Evolutionary conservation across 2,113 vertebrate genomes (phyloP).

Genomic region (Irena cyanogastra): DNA sequence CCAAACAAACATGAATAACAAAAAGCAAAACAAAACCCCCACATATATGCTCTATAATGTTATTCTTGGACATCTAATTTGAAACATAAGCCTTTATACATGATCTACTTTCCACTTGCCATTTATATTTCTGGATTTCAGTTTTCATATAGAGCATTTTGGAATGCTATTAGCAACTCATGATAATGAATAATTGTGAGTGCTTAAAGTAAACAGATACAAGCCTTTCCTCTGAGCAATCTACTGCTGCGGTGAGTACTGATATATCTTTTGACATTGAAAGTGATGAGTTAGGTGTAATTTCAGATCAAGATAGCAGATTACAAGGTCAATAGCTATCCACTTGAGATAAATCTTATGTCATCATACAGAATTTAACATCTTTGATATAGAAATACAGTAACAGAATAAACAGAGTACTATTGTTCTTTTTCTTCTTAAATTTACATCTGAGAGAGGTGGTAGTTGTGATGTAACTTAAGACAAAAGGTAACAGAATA

Average conservation of each 20-base stretch:
- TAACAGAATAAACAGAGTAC: neutral
- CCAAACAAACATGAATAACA: neutral
- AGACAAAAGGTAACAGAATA: neutral
- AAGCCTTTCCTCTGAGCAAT: neutral
- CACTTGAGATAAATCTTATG: neutral
- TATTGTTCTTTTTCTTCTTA: neutral
- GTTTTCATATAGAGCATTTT: neutral
- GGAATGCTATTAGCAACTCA: neutral
- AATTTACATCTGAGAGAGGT: neutral
- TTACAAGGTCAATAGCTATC: neutral
- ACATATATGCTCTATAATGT: neutral
- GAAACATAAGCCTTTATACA: neutral
- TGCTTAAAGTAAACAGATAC: neutral
- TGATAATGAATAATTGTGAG: neutral
- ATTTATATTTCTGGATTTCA: neutral
- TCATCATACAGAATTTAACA: neutral
- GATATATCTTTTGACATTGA: conserved; percentile 19
- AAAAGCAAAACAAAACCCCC: neutral
- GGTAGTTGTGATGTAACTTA: neutral
- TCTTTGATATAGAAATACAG: neutral
- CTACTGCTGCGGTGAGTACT: neutral
- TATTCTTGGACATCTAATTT: neutral
- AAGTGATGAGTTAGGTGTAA: neutral
- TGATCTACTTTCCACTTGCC: neutral
- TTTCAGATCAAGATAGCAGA: conserved; percentile 18